Base-by-base conservation (phyloP, 2,113 vertebrate genomes). In the Psophia crepitans region DNA sequence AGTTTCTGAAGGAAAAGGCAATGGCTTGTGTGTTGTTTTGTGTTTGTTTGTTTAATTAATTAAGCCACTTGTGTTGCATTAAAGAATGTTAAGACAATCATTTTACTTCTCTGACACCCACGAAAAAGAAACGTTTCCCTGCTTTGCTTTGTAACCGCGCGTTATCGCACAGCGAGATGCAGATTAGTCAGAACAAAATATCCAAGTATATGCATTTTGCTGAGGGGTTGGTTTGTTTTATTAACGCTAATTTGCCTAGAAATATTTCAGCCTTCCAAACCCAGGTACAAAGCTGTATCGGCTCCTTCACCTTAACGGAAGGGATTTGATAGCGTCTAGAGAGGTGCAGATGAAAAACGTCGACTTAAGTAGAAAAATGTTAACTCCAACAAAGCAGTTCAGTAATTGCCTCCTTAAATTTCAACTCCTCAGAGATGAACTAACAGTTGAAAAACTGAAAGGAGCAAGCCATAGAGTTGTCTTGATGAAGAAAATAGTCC, bases 231-330 rank as follows among this genome's bases (percentile, higher is more conserved):
- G 26, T 56, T 68, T 51, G 33, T 24, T 84, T 75, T 64, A 54
- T 48, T 37, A 27, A 56, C 23, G 58, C 22, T 56, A 8, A 51
- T 61, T 35, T 77, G 39, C n/a, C 51, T 6, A 14, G 19, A 81
- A 85, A 43, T 15, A 43, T 43, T 43, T 43, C 16, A 61, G 2
- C 13, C 44, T 35, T 57, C 44, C 54, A 76, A 89, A 65, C 6
- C 11, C 39, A 37, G 8, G 9, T 11, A 58, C 44, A 73, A 54
- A 41, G 10, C 49, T 2, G 0, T 4, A 49, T 2, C 0, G 1
- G 6, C 5, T 68, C 63, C 8, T 66, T 58, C 51, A 58, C 46
- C 39, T 85, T 74, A 24, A 0, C 32, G 19, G 8, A 26, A 81
- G 63, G 69, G 80, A 77, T 19, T 20, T 4, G 7, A 65, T 1